Base-by-base conservation (phyloP, 2,888 invertebrate species). In the Drymonia ruficornis region DNA sequence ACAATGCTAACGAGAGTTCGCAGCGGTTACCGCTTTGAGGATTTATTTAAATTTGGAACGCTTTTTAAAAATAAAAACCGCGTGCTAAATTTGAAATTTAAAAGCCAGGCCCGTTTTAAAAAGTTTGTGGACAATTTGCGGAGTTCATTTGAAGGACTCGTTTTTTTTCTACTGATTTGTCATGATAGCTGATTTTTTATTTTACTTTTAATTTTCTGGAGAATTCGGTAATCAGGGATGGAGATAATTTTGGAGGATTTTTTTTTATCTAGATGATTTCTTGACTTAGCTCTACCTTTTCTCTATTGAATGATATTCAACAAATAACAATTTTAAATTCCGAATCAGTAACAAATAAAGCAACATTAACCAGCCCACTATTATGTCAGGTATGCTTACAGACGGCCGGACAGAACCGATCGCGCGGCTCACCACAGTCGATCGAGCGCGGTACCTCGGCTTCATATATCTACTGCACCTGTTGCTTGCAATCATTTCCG, bases 21-120 rank as follows among this genome's bases (percentile, higher is more conserved):
- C 12, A 28, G 45, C 45, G 28, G 45, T 45, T 49, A 38, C 55
- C 50, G 67, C 73, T 72, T 67, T 68, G 68, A 65, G 67, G 73
- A 70, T 70, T 65, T 65, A 66, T 74, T 78, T 71, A 72, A 78
- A 73, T 77, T 68, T 61, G 53, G 69, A 73, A 66, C 58, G 60
- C 53, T 70, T 67, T 66, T 66, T 56, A 63, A 70, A 76, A 72
- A 56, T 53, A 60, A 58, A 67, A 68, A 65, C 56, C 54, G 55
- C 49, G 59, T 55, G 67, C 61, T 63, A 57, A 67, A 70, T 72
- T 67, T 61, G 57, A 53, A 61, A 63, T 72, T 67, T 61, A 59
- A 53, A 61, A 63, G 52, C 51, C 54, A 56, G 56, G 55, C 52
- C 54, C 45, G 19, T 45, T 45, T 42, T 53, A 56, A 42, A 49